phyloP scores from a whole-genome alignment of 1,140 invertebrate species.

The Saccostrea glomerata region DNA sequence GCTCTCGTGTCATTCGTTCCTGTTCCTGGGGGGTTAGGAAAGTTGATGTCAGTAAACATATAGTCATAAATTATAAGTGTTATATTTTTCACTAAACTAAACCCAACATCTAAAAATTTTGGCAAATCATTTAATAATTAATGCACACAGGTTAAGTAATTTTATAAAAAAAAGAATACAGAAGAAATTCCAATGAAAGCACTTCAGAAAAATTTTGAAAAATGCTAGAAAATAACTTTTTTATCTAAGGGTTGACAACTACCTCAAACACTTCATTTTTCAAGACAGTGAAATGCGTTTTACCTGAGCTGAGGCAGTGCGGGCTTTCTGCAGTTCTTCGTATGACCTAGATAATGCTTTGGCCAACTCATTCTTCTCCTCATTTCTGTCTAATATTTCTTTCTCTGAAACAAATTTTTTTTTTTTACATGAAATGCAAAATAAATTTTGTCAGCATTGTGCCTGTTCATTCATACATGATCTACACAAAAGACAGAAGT shows the following conservation, averaged over 20 bases:
- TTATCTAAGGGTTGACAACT: background rate
- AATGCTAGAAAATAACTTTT: background rate
- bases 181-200: no score
- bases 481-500: no score
- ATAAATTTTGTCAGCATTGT: no score
- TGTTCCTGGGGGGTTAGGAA: conserved; percentile 63
- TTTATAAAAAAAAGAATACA: background rate
- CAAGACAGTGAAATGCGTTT: background rate
- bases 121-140: background rate
- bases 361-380: conserved; percentile 73
- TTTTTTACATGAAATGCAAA: background rate
- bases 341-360: conserved; percentile 73
- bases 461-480: no score
- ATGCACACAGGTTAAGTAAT: background rate
- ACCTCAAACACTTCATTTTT: background rate
- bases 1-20: conserved; percentile 67
- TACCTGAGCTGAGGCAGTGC: conserved; percentile 68
- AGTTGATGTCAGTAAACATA: background rate
- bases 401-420: no score
- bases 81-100: background rate
- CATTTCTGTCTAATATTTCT: conserved; percentile 67
- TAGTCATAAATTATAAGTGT: background rate
- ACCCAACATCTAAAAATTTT: background rate
- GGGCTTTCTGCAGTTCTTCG: conserved; percentile 71
- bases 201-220: no score